Base-by-base conservation (phyloP, 2,888 invertebrate genomes). In the Pristionchus maxplancki region DNA sequence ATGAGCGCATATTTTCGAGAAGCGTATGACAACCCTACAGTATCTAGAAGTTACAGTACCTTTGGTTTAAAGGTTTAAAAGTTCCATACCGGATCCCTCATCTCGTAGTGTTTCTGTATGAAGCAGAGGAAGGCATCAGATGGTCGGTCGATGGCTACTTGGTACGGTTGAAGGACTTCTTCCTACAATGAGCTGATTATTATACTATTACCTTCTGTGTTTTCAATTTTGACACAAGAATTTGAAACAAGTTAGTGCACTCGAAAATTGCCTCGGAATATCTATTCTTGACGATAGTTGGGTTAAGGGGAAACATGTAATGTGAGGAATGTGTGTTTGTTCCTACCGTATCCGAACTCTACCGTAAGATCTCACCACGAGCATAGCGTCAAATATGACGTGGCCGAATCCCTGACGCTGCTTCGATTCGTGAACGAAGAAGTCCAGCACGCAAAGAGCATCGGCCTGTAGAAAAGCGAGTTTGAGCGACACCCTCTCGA, bases 361-460 rank as follows among this genome's bases (percentile, higher is more conserved):
- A 71, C 71, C 31, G 34, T 71, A 34, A n/a, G 71, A 20, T 20
- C 95, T 95, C 95, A 97, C 97, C 95, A 96, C 94, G 17, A 98
- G 95, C 98, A 98, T 98, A 93, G 96, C 96, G 91, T 98, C 97
- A 95, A 97, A 98, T 24, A 99, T 96, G 90, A 96, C 95, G 93
- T 96, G 97, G 1, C 98, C 98, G 94, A 96, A 96, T 15, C 98
- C 98, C 95, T 96, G 96, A 88, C 98, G 96, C 95, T 98, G 98
- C 83, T 96, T 96, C 1, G 97, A 96, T 94, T 97, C 97, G 93
- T 97, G 95, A 37, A 99, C 96, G 95, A 97, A 99, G 96, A 99
- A 99, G 95, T 99, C 98, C 85, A 99, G 96, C 89, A 99, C 96
- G 95, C 98, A 98, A 40, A 97, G 96, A 0, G 98, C 97, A 90